A percentile compares a stretch with the other conserved stretches of the same genome.
These are phyloP conservation scores for Calcarius lapponicus DNA, from an alignment of 2,797 vertebrate genomes.

Conservation along the genomic window DNA sequence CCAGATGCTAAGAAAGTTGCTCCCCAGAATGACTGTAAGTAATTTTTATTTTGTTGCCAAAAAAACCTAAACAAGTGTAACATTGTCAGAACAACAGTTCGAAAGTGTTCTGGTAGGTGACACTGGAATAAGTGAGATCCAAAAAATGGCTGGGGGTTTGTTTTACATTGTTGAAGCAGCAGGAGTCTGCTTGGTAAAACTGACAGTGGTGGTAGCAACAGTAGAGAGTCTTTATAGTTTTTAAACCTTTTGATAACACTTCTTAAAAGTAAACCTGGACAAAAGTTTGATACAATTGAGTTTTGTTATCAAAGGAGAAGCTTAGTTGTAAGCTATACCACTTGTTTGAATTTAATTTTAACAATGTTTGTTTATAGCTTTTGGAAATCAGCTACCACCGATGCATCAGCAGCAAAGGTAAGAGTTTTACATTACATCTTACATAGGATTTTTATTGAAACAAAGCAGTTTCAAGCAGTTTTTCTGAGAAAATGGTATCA, in stretches of 20 bases:
- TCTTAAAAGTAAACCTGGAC: not conserved
- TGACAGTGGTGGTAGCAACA: not conserved
- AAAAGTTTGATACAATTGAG: not conserved
- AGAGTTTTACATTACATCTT: not conserved
- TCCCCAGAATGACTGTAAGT: slow-evolving; percentile 95
- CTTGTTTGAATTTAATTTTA: not conserved
- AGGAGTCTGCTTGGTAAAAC: not conserved
- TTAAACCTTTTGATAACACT: not conserved
- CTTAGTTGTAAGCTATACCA: not conserved
- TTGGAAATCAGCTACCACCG: slow-evolving; percentile 87
- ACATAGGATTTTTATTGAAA: not conserved
- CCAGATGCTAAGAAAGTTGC: slow-evolving; percentile 99
- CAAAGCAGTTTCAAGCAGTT: not conserved
- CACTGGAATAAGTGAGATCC: not conserved
- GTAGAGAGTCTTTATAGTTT: not conserved
- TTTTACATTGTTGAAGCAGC: not conserved
- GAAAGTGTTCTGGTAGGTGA: slow-evolving; percentile 33
- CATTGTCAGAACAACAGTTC: slow-evolving; percentile 28
- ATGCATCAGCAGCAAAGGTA: slow-evolving; percentile 91
- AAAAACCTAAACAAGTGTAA: slow-evolving; percentile 33
- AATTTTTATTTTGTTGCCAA: slow-evolving; percentile 41
- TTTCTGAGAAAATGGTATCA: not conserved
- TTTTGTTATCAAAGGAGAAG: not conserved
- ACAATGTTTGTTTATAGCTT: slow-evolving; percentile 78
- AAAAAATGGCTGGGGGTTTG: not conserved